Evolutionary conservation across 2,888 invertebrate genomes (phyloP).

Genomic region (Ochropacha duplaris): DNA sequence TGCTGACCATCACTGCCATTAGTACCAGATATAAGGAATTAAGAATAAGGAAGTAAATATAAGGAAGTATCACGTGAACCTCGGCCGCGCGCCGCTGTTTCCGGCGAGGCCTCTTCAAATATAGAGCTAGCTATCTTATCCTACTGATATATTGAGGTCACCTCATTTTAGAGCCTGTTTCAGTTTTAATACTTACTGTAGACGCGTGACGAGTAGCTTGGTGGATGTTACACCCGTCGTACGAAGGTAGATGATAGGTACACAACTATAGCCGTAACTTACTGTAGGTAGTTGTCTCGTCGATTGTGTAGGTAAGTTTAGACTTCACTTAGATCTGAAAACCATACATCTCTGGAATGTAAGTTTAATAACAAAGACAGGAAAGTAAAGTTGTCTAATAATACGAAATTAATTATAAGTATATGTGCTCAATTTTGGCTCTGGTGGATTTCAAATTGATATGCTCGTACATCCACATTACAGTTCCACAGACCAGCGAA

Average conservation of each 20-base stretch:
- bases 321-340: neutral
- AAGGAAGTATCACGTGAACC: constrained; percentile 32
- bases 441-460: too few relatives aligned
- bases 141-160: neutral
- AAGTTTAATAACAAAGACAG: too few relatives aligned
- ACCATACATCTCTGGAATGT: neutral
- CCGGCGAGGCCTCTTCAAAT: constrained; percentile 5
- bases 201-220: too few relatives aligned
- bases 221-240: constrained; percentile 2
- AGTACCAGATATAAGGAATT: constrained; percentile 57
- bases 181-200: constrained; percentile 51
- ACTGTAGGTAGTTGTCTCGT: too few relatives aligned
- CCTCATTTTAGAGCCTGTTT: constrained; percentile 58
- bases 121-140: neutral
- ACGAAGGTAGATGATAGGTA: constrained; percentile 3
- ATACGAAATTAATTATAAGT: too few relatives aligned
- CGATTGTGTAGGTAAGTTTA: neutral
- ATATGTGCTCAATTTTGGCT: too few relatives aligned
- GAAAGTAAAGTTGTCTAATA: too few relatives aligned
- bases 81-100: constrained; percentile 16
- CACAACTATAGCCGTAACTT: neutral
- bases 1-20: constrained; percentile 78
- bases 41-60: constrained; percentile 44
- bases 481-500: too few relatives aligned
- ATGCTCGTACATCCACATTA: too few relatives aligned